These are phyloP conservation scores for Puntigrus tetrazona DNA, from an alignment of 2,113 vertebrate genomes.

Conservation along the genomic window DNA sequence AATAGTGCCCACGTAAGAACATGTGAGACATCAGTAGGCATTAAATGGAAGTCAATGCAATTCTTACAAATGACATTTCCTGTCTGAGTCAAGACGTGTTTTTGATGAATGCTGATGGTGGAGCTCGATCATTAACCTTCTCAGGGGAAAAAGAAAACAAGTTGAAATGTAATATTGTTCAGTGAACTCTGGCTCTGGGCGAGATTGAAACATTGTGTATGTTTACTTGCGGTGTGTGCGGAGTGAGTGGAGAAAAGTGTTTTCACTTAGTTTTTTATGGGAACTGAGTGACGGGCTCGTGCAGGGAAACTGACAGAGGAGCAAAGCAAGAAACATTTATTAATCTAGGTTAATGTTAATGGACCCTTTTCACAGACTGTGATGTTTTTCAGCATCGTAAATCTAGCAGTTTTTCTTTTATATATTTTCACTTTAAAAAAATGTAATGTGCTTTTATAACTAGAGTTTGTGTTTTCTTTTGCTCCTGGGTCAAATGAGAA, in stretches of 20 bases:
- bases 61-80: neutral
- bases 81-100: neutral
- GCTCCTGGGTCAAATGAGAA: too few relatives aligned
- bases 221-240: neutral
- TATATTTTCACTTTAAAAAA: too few relatives aligned
- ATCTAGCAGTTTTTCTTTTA: too few relatives aligned
- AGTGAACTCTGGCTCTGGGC: slow-evolving; percentile 2
- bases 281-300: neutral
- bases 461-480: too few relatives aligned
- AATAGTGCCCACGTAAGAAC: neutral
- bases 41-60: slow-evolving; percentile 19
- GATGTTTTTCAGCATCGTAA: too few relatives aligned
- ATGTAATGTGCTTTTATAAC: too few relatives aligned
- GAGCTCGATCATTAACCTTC: slow-evolving; percentile 2
- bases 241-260: neutral
- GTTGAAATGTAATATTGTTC: neutral
- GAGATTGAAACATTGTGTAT: neutral
- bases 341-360: neutral
- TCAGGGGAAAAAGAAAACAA: slow-evolving; percentile 12
- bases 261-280: neutral
- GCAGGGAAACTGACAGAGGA: neutral
- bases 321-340: neutral
- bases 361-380: too few relatives aligned
- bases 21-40: neutral
- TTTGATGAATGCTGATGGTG: slow-evolving; percentile 13